A percentile compares a stretch with the other conserved stretches of the same genome.
Evolutionary conservation across 2,888 invertebrate species (phyloP).

Genomic region (Sisyra terminalis): DNA sequence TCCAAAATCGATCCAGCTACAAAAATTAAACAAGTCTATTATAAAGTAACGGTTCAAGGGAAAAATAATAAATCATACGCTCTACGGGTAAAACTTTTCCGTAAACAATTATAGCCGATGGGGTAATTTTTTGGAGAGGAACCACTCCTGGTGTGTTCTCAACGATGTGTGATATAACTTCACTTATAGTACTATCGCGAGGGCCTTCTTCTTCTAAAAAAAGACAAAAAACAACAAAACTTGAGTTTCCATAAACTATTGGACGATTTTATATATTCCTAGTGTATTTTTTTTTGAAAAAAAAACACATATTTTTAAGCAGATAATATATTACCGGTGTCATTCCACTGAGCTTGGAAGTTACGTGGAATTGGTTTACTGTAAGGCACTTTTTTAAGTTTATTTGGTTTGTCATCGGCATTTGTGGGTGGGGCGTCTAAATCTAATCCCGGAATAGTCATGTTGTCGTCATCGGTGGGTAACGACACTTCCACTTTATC

Average conservation of each 20-base stretch:
- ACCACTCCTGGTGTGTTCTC: conserved; percentile 67
- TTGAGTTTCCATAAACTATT: no score
- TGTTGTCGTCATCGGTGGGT: conserved; percentile 60
- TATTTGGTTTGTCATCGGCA: conserved; percentile 52
- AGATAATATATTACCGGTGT: conserved; percentile 33
- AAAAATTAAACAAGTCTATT: conserved; percentile 12
- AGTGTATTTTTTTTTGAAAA: neutral
- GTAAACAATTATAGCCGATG: conserved; percentile 66
- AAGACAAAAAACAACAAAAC: no score
- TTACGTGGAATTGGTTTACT: conserved; percentile 92
- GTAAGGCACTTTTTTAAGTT: conserved; percentile 76
- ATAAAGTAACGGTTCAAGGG: neutral
- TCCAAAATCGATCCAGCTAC: conserved; percentile 58
- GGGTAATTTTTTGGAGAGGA: conserved; percentile 57
- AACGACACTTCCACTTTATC: conserved; percentile 69
- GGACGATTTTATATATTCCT: no score
- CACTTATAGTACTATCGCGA: conserved; percentile 34
- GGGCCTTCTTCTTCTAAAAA: conserved; percentile 27
- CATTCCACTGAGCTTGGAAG: conserved; percentile 96
- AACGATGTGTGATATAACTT: conserved; percentile 53
- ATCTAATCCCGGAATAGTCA: conserved; percentile 75
- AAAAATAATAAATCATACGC: conserved; percentile 26
- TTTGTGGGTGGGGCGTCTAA: conserved; percentile 43
- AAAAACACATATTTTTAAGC: conserved; percentile 24
- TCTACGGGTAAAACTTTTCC: conserved; percentile 69